Evolutionary conservation across 2,113 vertebrate species (phyloP).

Genomic region (Phalacrocorax carbo): DNA sequence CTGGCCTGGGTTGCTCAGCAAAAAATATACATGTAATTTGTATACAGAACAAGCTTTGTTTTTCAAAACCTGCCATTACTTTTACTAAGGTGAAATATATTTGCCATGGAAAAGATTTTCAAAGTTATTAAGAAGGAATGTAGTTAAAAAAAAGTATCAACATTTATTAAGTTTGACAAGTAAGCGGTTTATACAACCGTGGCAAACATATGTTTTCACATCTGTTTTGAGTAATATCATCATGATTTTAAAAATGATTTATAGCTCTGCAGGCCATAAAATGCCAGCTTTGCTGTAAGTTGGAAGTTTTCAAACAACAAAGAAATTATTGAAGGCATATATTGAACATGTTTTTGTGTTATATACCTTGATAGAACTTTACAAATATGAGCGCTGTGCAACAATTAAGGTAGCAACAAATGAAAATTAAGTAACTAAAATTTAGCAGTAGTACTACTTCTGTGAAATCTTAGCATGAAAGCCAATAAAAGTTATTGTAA

Average conservation of each 20-base stretch:
- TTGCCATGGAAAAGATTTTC: conserved; percentile 59
- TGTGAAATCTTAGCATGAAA: not conserved
- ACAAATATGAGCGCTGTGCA: not conserved
- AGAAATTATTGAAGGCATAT: conserved; percentile 62
- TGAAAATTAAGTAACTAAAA: not conserved
- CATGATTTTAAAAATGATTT: conserved; percentile 79
- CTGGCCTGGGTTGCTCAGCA: not conserved
- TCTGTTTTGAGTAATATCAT: conserved; percentile 80
- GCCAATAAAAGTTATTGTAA: not conserved
- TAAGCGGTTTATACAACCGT: conserved; percentile 69
- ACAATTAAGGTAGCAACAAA: not conserved
- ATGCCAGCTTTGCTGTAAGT: conserved; percentile 66
- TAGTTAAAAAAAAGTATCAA: conserved; percentile 68
- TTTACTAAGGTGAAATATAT: conserved; percentile 43
- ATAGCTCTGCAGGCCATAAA: conserved; percentile 74
- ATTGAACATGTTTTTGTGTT: not conserved
- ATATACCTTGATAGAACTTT: not conserved
- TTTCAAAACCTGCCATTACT: conserved; percentile 3
- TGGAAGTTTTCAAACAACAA: conserved; percentile 65
- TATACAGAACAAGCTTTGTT: not conserved
- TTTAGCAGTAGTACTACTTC: not conserved
- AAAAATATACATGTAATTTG: not conserved
- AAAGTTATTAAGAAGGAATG: conserved; percentile 65
- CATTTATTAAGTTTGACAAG: conserved; percentile 77
- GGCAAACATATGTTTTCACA: conserved; percentile 81